These are phyloP conservation scores for Clarias batrachus DNA, from an alignment of 2,113 vertebrate genomes.

Conservation along the genomic window DNA sequence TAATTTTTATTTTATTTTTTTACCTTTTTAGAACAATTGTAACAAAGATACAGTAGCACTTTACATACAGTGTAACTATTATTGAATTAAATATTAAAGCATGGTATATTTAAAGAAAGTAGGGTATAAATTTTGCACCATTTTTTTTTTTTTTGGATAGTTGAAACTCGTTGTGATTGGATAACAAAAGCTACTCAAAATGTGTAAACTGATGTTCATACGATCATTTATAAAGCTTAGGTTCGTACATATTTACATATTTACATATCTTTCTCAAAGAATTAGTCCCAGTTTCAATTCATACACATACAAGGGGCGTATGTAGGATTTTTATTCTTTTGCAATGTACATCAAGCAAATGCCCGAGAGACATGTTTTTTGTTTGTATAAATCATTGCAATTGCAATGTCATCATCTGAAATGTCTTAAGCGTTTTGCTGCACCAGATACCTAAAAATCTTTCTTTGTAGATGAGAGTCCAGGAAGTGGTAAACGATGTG, in stretches of 20 bases:
- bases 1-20: background rate
- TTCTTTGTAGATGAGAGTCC: background rate
- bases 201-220: background rate
- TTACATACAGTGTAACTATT: background rate
- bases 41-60: background rate
- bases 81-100: background rate
- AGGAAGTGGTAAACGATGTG: background rate
- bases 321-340: too few species aligned
- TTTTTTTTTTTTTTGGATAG: background rate
- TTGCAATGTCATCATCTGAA: background rate
- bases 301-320: too few species aligned
- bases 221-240: background rate
- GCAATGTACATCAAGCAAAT: background rate
- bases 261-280: background rate
- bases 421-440: background rate
- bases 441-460: background rate
- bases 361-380: background rate
- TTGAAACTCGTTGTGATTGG: background rate
- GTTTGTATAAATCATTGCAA: too few species aligned
- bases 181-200: background rate
- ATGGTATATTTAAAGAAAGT: background rate
- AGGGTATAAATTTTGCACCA: background rate
- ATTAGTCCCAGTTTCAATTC: too few species aligned
- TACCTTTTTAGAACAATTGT: background rate
- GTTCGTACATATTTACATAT: background rate